Conservation (phyloP, 2,797 vertebrate species). For the Typhlichthys subterraneus region DNA sequence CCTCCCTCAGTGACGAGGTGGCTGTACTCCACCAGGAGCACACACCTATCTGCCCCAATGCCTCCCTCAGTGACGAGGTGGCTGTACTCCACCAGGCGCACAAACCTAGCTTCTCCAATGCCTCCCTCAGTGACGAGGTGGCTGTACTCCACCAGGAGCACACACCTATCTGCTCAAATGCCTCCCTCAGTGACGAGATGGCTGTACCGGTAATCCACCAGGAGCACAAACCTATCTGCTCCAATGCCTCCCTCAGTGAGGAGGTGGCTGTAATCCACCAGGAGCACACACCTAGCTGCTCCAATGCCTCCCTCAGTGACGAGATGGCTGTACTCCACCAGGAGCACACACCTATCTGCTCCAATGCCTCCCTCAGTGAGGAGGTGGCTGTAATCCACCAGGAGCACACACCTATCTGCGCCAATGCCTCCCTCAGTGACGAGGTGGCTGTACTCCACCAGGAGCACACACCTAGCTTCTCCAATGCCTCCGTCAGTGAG, state of each 20-base stretch:
- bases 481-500: constrained; percentile 4
- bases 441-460: constrained; percentile 1
- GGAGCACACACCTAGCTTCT: constrained; percentile 1
- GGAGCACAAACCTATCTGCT: too few species aligned
- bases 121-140: too few species aligned
- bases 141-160: too few species aligned
- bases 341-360: neutral
- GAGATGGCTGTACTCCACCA: neutral
- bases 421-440: constrained; percentile 4
- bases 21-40: neutral
- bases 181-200: too few species aligned
- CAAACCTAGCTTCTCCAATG: too few species aligned
- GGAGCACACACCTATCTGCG: neutral
- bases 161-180: too few species aligned
- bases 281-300: neutral
- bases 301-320: constrained; percentile 4
- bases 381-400: neutral
- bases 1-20: constrained; percentile 5
- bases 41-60: neutral
- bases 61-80: constrained; percentile 5
- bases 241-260: too few species aligned
- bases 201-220: too few species aligned
- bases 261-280: too few species aligned
- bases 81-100: neutral
- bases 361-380: neutral